A percentile compares a stretch with the other conserved stretches of the same genome.
Evolutionary conservation across 2,888 invertebrate species (phyloP).

Genomic region (Antitype chi): DNA sequence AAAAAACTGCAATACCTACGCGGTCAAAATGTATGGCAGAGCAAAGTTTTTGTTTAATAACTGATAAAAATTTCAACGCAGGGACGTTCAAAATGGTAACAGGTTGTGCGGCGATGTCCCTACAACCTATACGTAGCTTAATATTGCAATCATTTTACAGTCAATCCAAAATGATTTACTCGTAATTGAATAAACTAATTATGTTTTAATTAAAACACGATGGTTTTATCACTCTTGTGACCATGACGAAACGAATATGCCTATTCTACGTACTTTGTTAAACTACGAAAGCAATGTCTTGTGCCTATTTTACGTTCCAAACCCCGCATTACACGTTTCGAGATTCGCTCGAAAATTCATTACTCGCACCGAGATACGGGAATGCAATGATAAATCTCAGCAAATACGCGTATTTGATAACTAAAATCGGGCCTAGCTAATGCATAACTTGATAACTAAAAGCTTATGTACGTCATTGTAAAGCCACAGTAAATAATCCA

Average conservation of each 20-base stretch:
- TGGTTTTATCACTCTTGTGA: not conserved
- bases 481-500: slow-evolving; percentile 44
- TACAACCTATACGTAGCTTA: no score
- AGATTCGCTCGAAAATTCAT: slow-evolving; percentile 58
- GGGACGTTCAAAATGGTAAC: no score
- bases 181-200: not conserved
- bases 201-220: not conserved
- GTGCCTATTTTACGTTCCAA: slow-evolving; percentile 43
- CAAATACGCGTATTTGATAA: slow-evolving; percentile 74
- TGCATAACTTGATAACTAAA: slow-evolving; percentile 84
- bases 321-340: slow-evolving; percentile 45
- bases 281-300: not conserved
- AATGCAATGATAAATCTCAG: slow-evolving; percentile 78
- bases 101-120: no score
- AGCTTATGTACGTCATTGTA: slow-evolving; percentile 77
- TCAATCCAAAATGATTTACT: not conserved
- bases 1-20: not conserved
- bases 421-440: slow-evolving; percentile 74
- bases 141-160: not conserved
- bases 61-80: no score
- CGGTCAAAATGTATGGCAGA: no score
- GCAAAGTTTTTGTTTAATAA: no score
- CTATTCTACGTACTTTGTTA: not conserved
- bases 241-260: not conserved
- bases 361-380: slow-evolving; percentile 50